These are phyloP conservation scores for Dicyrtoma fusca DNA, from an alignment of 2,888 invertebrate genomes.

Conservation along the genomic window DNA sequence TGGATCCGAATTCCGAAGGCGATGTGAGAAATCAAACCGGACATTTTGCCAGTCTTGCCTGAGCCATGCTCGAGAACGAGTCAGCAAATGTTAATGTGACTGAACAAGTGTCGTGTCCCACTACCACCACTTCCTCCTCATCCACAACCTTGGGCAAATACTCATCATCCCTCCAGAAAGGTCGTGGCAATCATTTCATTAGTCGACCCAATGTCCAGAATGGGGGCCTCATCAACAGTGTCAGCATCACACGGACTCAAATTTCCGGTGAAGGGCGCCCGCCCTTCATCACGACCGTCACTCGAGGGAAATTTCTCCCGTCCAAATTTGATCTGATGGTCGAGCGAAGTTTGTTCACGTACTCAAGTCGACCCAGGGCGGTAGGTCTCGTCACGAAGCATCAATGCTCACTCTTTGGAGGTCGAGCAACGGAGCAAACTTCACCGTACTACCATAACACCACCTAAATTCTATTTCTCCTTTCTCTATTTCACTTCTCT, in stretches of 20 bases:
- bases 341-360: slow-evolving; percentile 53
- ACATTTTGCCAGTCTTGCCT: slow-evolving; percentile 28
- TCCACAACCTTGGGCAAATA: not conserved
- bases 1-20: too few relatives aligned
- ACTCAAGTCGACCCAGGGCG: slow-evolving; percentile 54
- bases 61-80: slow-evolving; percentile 42
- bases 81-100: slow-evolving; percentile 4
- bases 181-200: slow-evolving; percentile 33
- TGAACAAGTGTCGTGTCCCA: slow-evolving; percentile 18
- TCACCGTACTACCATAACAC: slow-evolving; percentile 20
- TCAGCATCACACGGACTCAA: not conserved
- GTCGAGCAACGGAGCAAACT: not conserved
- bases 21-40: slow-evolving; percentile 31
- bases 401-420: slow-evolving; percentile 45
- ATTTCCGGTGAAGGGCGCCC: slow-evolving; percentile 39
- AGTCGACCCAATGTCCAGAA: slow-evolving; percentile 50
- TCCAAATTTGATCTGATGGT: slow-evolving; percentile 56
- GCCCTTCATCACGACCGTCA: slow-evolving; percentile 55
- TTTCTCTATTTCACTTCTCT: too few relatives aligned
- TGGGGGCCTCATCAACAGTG: slow-evolving; percentile 37
- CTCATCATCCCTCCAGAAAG: too few relatives aligned
- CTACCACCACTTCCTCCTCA: not conserved
- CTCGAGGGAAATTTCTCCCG: slow-evolving; percentile 53
- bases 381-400: slow-evolving; percentile 49
- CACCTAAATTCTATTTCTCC: too few relatives aligned